Evolutionary conservation across 2,797 vertebrate species (phyloP), one percentile per base, ranked within the genome.

Genomic region (Melanotaenia trifasciata): DNA sequence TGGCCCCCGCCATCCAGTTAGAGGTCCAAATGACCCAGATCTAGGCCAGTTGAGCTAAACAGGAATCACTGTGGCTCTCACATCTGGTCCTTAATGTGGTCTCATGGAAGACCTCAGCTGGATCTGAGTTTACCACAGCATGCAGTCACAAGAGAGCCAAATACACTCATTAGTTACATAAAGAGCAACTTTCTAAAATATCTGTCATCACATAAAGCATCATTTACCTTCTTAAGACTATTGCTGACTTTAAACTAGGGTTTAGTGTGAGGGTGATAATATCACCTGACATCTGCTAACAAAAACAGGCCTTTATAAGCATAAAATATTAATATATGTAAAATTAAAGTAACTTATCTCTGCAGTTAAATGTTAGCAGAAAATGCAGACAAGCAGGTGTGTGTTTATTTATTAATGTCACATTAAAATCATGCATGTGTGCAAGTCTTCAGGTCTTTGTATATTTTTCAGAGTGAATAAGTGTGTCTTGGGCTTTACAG

Each of bases 51-150:
- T 47, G 43, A 76, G 43, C 64, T 63, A 40, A 65, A 45, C 56
- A 57, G 32, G 81, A 78, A 69, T 74, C 63, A 38, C 74, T 73
- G 8, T 63, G 70, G 84, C 79, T 79, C 87, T 86, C 90, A 47
- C 45, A 92, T 88, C 87, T 87, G 87, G 64, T 80, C 57, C 40
- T 72, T 26, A 24, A 9, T 64, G 59, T 82, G 73, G 80, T 83
- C 66, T 76, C 73, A 75, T 70, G 53, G 72, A 51, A 73, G 77
- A 85, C 75, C 86, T 78, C 88, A 92, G 90, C 84, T 91, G 91
- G 81, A 67, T 78, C 38, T 22, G 57, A 69, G 62, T 62, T 75
- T 18, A 67, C 66, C 70, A 76, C 68, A 74, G n/a, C 68, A 68
- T 65, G 78, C 66, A 38, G 33, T 65, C 61, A 13, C 53, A 61